Base-by-base conservation (phyloP, 1,140 invertebrate genomes). In the Phenacoccus solenopsis region DNA sequence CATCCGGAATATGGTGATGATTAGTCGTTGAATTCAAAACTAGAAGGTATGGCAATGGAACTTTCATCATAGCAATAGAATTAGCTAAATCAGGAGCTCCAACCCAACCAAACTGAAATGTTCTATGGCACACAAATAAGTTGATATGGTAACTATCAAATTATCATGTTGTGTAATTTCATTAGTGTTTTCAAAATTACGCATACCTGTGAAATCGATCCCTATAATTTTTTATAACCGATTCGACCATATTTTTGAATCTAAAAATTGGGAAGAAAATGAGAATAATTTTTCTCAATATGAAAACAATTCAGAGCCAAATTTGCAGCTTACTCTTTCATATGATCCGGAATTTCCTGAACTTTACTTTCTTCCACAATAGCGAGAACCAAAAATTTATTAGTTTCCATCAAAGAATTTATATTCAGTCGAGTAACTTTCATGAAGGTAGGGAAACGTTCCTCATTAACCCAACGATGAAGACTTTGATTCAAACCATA, bases 41-140 rank as follows among this genome's bases (percentile, higher is more conserved):
- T 35, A 98, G 80, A 57, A 97, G 78, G 81, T 91, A 89, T 5
- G 94, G 94, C 49, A 93, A 80, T 7, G 90, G 86, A 72, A 94
- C 79, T 61, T 87, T 83, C 73, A 85, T 86, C 88, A 96, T 92
- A 1, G 91, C 91, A 77, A 98, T 92, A 57, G 89, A 90, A 81
- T 95, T 96, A 5, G 92, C 91, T 73, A 97, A 79, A 30, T 92
- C 88, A 20, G 90, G 88, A 74, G 83, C 88, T 0, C 90, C 91
- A 56, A 82, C 76, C 93, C 93, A 97, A 28, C 93, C 93, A 83
- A 97, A 97, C 78, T 96, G 91, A 78, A 96, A 95, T 75, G 86
- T 78, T 59, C 83, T 83, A 78, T 72, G n/a, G n/a, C n/a, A 3
- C 2, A 24, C 9, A 64, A 64, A 25, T 22, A 24, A 10, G 20